phyloP scores from a whole-genome alignment of 2,888 invertebrate genomes.

The Ligdia adustata region DNA sequence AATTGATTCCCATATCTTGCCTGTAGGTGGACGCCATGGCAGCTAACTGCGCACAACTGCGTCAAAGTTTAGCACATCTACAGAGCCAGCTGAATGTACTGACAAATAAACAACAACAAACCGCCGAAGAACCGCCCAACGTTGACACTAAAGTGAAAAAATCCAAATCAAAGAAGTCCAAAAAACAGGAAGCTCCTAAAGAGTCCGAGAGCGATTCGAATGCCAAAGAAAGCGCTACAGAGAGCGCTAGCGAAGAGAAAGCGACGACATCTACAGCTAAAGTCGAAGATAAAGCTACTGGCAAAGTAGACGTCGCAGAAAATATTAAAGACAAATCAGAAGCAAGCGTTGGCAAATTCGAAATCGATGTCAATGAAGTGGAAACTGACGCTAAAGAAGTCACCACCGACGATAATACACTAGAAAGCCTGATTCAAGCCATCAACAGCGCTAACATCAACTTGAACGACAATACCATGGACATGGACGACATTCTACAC shows the following conservation, averaged over 20 bases:
- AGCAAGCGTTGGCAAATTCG: background rate
- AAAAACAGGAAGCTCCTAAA: constrained; percentile 39
- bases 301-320: background rate
- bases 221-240: constrained; percentile 19
- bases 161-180: constrained; percentile 69
- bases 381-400: constrained; percentile 18
- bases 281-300: background rate
- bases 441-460: constrained; percentile 66
- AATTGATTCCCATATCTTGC: too few relatives aligned
- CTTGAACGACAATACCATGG: constrained; percentile 48
- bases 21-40: constrained; percentile 84
- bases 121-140: constrained; percentile 60
- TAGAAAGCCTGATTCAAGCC: constrained; percentile 67
- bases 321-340: background rate
- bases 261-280: background rate
- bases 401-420: constrained; percentile 52
- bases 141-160: constrained; percentile 69
- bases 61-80: constrained; percentile 83
- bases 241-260: constrained; percentile 19
- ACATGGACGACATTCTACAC: constrained; percentile 42
- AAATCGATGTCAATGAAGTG: background rate
- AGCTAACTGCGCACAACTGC: constrained; percentile 84
- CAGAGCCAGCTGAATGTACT: constrained; percentile 82
- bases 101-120: constrained; percentile 55
- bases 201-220: constrained; percentile 41